Base-by-base conservation (phyloP, 2,113 vertebrate genomes). In the Geococcyx californianus region DNA sequence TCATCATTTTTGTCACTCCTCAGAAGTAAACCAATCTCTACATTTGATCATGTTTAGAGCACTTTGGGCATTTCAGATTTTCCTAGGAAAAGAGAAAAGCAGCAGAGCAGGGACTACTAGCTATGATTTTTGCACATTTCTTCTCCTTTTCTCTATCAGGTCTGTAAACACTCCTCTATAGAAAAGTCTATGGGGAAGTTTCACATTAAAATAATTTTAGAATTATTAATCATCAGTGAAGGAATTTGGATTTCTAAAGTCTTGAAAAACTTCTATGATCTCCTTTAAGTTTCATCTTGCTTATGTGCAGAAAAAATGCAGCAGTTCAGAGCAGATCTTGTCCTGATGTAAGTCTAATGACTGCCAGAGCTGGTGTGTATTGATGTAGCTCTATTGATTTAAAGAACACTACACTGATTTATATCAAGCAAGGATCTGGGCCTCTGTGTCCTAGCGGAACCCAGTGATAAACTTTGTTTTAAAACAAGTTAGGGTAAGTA, bases 341-440 rank as follows among this genome's bases (percentile, higher is more conserved):
- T 47, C 67, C 80, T 31, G 76, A 23, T 64, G 54, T 56, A 78
- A 84, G 55, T 19, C 74, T 63, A 95, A 94, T 58, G 69, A 62
- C 76, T 96, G 93, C 94, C 94, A 89, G 90, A 60, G 80, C 79
- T 81, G 64, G 72, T 78, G 72, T 93, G 19, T 78, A 94, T 90
- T 70, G 83, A 92, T 49, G 83, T 23, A 69, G 56, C 54, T 89
- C 58, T 90, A 95, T 87, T 92, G 92, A 94, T 93, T 90, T 58
- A 82, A 49, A 83, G 33, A 76, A 64, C 45, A 44, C 54, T 78
- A 58, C 49, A 19, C 36, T 76, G 68, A 92, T 94, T 92, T 89
- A 81, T 92, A 75, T 74, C 69, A 90, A 49, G 82, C 31, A 33
- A 84, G 49, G 68, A 90, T 60, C 36, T 21, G 63, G 55, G 24